phyloP scores from a whole-genome alignment of 2,888 invertebrate genomes.

The Elegia similella region DNA sequence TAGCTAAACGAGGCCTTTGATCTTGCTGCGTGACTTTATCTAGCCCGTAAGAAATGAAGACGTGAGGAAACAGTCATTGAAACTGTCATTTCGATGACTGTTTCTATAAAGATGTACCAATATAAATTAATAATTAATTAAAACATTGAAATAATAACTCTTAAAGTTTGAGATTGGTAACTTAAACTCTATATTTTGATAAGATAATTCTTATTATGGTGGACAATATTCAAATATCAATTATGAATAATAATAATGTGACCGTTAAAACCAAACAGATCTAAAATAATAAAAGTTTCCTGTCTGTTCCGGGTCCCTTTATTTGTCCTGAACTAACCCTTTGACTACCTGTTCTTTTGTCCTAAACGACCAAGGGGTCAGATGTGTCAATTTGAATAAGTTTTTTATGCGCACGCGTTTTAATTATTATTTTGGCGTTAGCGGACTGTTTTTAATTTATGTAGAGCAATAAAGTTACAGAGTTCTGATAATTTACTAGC shows the following conservation, averaged over 20 bases:
- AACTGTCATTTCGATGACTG: no score
- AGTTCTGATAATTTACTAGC: no score
- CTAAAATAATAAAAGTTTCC: slow-evolving; percentile 51
- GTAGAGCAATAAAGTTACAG: no score
- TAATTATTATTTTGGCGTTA: slow-evolving; percentile 51
- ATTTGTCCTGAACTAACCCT: slow-evolving; percentile 65
- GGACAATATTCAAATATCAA: neutral
- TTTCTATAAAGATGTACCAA: no score
- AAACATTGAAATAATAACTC: no score
- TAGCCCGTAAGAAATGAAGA: no score
- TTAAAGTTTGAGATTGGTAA: no score
- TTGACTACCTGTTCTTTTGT: slow-evolving; percentile 71
- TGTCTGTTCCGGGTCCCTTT: slow-evolving; percentile 57
- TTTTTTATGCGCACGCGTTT: slow-evolving; percentile 40
- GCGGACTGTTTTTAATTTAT: slow-evolving; percentile 25
- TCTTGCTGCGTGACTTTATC: no score
- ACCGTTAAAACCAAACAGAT: slow-evolving; percentile 46
- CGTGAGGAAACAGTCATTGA: no score
- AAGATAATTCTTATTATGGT: no score
- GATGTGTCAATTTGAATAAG: slow-evolving; percentile 61
- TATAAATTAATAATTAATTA: neutral
- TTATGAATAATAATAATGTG: slow-evolving; percentile 29
- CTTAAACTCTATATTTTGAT: no score
- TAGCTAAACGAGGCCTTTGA: no score
- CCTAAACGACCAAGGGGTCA: slow-evolving; percentile 49